A percentile compares a stretch with the other conserved stretches of the same genome.
Conservation (phyloP, 2,797 vertebrate genomes). For the Anabas testudineus region DNA sequence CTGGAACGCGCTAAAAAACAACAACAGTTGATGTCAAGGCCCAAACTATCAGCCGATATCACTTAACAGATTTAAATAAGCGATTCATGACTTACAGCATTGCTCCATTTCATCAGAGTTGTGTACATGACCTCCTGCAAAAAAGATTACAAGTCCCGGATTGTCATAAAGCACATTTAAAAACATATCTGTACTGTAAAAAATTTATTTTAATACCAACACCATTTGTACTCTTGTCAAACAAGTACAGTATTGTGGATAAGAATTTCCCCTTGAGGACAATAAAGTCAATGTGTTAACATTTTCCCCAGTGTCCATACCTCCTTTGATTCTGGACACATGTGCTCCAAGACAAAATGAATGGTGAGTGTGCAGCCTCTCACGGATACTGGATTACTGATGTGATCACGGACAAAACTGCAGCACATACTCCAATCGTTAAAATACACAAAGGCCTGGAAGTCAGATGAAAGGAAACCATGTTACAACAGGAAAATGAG, state of each 20-base stretch:
- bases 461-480: not conserved
- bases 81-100: slow-evolving; percentile 52
- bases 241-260: too few species aligned
- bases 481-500: not conserved
- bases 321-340: slow-evolving; percentile 45
- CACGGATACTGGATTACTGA: not conserved
- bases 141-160: not conserved
- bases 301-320: slow-evolving; percentile 30
- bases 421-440: slow-evolving; percentile 15
- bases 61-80: not conserved
- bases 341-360: slow-evolving; percentile 47
- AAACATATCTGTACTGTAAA: too few species aligned
- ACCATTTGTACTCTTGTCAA: too few species aligned
- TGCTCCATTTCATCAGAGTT: slow-evolving; percentile 57
- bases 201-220: not conserved
- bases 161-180: not conserved
- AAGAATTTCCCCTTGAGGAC: too few species aligned
- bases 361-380: accelerated
- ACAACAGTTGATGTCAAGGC: not conserved
- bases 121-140: slow-evolving; percentile 62
- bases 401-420: slow-evolving; percentile 14
- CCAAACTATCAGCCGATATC: not conserved
- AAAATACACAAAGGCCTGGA: slow-evolving; percentile 68
- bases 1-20: slow-evolving; percentile 32
- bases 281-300: not conserved